Conservation (phyloP, 2,113 vertebrate genomes). For the Muntiacus muntjak region DNA sequence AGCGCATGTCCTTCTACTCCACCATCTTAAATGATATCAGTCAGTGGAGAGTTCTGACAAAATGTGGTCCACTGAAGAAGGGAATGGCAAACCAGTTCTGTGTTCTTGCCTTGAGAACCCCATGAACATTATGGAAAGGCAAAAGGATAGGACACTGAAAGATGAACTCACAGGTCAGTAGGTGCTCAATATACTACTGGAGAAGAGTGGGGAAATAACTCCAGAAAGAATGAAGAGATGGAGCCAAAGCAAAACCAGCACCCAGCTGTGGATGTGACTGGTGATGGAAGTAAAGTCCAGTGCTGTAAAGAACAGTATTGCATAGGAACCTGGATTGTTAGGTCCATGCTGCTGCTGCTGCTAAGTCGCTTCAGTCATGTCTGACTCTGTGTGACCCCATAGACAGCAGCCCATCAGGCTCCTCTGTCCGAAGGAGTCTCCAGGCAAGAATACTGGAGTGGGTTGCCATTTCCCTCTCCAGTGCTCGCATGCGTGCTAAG, state of each 20-base stretch:
- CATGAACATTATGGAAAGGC: background rate
- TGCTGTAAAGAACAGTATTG: background rate
- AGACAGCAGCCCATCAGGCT: background rate
- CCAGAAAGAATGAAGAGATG: background rate
- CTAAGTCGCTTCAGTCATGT: background rate
- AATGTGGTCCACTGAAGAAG: background rate
- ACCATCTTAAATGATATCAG: background rate
- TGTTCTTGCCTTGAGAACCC: background rate
- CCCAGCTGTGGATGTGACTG: background rate
- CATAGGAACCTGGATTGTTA: background rate
- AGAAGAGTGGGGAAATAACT: background rate
- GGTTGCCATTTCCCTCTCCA: background rate
- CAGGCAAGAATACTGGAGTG: background rate
- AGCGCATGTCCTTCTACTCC: rapidly evolving
- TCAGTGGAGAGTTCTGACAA: background rate
- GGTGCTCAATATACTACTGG: background rate
- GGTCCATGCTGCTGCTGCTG: background rate
- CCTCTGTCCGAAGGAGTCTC: background rate
- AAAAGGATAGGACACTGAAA: background rate
- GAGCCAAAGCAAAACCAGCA: background rate
- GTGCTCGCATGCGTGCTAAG: background rate
- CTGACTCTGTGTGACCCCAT: background rate
- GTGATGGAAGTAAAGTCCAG: background rate
- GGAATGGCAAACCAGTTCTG: background rate
- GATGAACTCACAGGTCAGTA: background rate